Evolutionary conservation across 53 echinoderm and acorn worm species (phyloP), one percentile per base, ranked within the genome.

Genomic region (Temnopleurus reevesii): DNA sequence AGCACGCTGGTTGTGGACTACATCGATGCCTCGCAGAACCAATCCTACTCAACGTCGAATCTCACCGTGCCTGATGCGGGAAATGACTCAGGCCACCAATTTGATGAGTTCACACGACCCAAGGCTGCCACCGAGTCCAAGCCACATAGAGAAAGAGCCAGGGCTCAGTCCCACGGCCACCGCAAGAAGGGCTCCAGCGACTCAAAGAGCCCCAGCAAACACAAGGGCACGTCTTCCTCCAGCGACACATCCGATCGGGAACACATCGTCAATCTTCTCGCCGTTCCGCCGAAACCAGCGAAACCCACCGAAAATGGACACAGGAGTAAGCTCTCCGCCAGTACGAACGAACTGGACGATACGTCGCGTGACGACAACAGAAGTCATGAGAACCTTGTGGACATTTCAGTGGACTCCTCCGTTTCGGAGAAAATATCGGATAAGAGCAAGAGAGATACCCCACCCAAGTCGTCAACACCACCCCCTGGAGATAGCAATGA

Each of bases 81-180:
- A 89, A 89, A 83, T 77, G 92, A 92, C 53, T 80, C 91, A 66
- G 86, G 55, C 79, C 65, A 55, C n/a, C 65, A 82, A 27, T 55
- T 89, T 43, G 92, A 89, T 83, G 92, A 92, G 25, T 92, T 89
- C 55, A 26, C 92, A 54, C 90, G 91, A 30, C 93, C 93, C 53
- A 96, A 94, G 81, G 94, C 91, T 44, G 64, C 89, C 9, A 53
- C 91, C 41, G 91, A 91, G 44, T 80, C 89, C 55, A 94, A 94
- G 79, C 93, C 92, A 45, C 92, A 92, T 61, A 89, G 96, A 79
- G 96, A 96, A 31, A 84, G 96, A 4, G 94, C 94, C 76, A 87
- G 96, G 79, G 96, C 96, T 10, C 96, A 96, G 46, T 96, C 96
- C 45, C 96, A 96, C 25, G 96, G 96, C 63, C 96, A 96, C 55